Evolutionary conservation across 2,888 invertebrate genomes (phyloP).

Genomic region (Cheilosia variabilis): DNA sequence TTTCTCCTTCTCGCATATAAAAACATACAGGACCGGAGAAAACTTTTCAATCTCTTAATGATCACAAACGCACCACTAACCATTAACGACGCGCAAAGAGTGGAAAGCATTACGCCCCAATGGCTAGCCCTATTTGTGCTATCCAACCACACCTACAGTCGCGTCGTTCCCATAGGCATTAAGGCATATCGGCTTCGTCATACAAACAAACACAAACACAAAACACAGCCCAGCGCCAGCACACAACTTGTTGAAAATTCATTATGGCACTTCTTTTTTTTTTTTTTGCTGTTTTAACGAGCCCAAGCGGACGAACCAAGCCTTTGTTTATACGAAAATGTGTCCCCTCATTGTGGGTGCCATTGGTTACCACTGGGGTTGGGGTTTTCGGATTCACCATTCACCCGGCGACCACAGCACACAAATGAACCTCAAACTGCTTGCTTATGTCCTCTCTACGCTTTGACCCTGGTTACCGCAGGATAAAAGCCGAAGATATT

Average conservation of each 20-base stretch:
- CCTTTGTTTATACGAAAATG: slow-evolving; percentile 68
- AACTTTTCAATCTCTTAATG: slow-evolving; percentile 74
- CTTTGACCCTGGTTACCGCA: slow-evolving; percentile 63
- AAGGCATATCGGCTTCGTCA: slow-evolving; percentile 15
- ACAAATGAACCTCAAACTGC: slow-evolving; percentile 70
- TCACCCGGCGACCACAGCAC: slow-evolving; percentile 54
- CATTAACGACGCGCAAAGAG: slow-evolving; percentile 60
- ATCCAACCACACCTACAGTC: slow-evolving; percentile 46
- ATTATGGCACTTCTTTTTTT: slow-evolving; percentile 66
- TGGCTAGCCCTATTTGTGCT: slow-evolving; percentile 30
- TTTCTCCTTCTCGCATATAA: not conserved
- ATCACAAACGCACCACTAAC: slow-evolving; percentile 71
- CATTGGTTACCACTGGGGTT: slow-evolving; percentile 14
- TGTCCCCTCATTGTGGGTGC: slow-evolving; percentile 53
- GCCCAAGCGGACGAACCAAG: slow-evolving; percentile 49
- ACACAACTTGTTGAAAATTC: slow-evolving; percentile 74
- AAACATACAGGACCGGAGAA: not conserved
- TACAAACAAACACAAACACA: slow-evolving; percentile 30
- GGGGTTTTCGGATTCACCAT: slow-evolving; percentile 32
- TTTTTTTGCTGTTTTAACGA: slow-evolving; percentile 20
- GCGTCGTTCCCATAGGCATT: slow-evolving; percentile 5
- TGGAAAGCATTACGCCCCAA: slow-evolving; percentile 44
- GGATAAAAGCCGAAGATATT: slow-evolving; percentile 67
- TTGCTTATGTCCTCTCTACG: slow-evolving; percentile 25
- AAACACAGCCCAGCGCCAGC: slow-evolving; percentile 8